phyloP scores from a whole-genome alignment of 2,888 invertebrate genomes.

The Salpingus planirostris region DNA sequence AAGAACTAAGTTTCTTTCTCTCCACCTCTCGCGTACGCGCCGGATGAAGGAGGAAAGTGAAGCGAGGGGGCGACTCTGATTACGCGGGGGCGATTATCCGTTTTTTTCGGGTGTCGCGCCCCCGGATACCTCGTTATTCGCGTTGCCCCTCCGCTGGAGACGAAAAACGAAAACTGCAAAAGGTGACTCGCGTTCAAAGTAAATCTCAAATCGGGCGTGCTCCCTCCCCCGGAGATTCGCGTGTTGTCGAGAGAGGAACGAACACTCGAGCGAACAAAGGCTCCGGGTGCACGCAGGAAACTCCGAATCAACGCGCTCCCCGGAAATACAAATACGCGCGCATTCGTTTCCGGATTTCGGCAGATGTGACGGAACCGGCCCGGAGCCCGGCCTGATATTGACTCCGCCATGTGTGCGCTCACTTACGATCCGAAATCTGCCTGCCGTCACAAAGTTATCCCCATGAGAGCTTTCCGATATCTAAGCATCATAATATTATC shows the following conservation, averaged over 20 bases:
- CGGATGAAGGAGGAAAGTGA: slow-evolving; percentile 28
- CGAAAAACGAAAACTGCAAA: slow-evolving; percentile 13
- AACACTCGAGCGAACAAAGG: slow-evolving; percentile 8
- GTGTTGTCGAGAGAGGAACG: slow-evolving; percentile 8
- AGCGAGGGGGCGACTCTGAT: slow-evolving; percentile 26
- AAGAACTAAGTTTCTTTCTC: slow-evolving; percentile 35
- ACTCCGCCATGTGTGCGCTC: slow-evolving; percentile 18
- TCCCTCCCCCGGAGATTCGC: slow-evolving; percentile 15
- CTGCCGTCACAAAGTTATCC: too few relatives aligned
- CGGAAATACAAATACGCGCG: slow-evolving; percentile 6
- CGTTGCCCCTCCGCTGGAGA: slow-evolving; percentile 6
- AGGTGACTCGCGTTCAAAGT: slow-evolving; percentile 12
- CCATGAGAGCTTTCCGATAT: too few relatives aligned
- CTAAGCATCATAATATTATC: too few relatives aligned
- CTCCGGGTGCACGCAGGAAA: slow-evolving; percentile 2
- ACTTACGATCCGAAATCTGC: slow-evolving; percentile 18
- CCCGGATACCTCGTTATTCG: slow-evolving; percentile 23
- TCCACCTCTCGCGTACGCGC: slow-evolving; percentile 14
- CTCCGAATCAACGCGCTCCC: slow-evolving; percentile 9
- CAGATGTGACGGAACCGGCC: slow-evolving; percentile 13
- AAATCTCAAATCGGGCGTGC: slow-evolving; percentile 21
- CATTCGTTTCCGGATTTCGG: slow-evolving; percentile 2
- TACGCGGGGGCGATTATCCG: slow-evolving; percentile 29
- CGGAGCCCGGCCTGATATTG: slow-evolving; percentile 9
- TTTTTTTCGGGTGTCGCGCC: slow-evolving; percentile 9